A percentile compares a stretch with the other conserved stretches of the same genome.
These are phyloP conservation scores for Parapsyche elsis DNA, from an alignment of 1,140 invertebrate species.

Conservation along the genomic window DNA sequence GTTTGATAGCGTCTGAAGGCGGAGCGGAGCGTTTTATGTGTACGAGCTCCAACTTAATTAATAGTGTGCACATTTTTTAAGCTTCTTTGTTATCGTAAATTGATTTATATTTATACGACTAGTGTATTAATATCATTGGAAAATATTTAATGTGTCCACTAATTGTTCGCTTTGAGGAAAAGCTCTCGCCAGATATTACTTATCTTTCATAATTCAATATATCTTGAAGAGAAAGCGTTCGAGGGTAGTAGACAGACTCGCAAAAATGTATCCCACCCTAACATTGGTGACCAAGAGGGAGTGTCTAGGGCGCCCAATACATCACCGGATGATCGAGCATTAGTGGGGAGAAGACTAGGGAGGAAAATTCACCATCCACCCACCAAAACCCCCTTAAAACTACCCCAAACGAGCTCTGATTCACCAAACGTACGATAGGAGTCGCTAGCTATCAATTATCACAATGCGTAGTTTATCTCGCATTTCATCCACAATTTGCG, in stretches of 20 bases:
- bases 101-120: too few species aligned
- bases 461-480: background rate
- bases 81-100: too few species aligned
- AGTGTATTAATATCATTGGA: too few species aligned
- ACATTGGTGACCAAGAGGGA: slow-evolving; percentile 25
- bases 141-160: background rate
- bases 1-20: background rate
- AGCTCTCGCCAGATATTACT: slow-evolving; percentile 31
- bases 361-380: too few species aligned
- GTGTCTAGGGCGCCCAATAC: slow-evolving; percentile 51
- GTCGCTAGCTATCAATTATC: slow-evolving; percentile 15
- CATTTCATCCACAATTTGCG: too few species aligned
- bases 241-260: background rate
- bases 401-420: slow-evolving; percentile 23
- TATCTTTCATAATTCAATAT: slow-evolving; percentile 48
- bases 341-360: slow-evolving; percentile 12
- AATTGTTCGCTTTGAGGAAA: slow-evolving; percentile 1
- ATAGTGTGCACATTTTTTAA: too few species aligned
- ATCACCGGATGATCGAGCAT: slow-evolving; percentile 55
- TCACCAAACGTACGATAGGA: slow-evolving; percentile 35
- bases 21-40: too few species aligned
- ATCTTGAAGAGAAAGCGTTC: background rate
- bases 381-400: slow-evolving; percentile 6
- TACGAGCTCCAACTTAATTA: too few species aligned
- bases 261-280: slow-evolving; percentile 30